Evolutionary conservation across 2,113 vertebrate genomes (phyloP).

Genomic region (Morone saxatilis): DNA sequence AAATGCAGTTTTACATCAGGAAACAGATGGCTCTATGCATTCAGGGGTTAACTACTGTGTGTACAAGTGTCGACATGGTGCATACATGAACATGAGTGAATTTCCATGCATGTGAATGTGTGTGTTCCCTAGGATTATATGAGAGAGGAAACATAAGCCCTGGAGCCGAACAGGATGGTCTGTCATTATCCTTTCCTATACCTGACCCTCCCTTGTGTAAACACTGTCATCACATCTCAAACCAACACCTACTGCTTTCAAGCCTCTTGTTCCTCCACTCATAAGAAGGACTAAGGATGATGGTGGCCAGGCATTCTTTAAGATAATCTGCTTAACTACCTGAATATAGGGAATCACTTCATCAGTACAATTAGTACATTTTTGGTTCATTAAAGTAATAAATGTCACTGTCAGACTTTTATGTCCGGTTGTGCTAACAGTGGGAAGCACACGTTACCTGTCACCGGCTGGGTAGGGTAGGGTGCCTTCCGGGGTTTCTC

Average conservation of each 20-base stretch:
- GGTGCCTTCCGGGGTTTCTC: conserved; percentile 69
- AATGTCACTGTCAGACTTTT: neutral
- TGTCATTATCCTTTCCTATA: conserved; percentile 70
- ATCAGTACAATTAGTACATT: neutral
- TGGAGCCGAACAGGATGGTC: conserved; percentile 34
- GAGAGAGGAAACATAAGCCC: conserved; percentile 39
- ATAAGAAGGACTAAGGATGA: neutral
- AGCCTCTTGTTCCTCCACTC: conserved; percentile 10
- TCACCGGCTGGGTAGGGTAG: conserved; percentile 66
- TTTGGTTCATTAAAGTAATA: neutral
- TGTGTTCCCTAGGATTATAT: conserved; percentile 18
- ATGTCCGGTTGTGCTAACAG: neutral
- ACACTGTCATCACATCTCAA: conserved; percentile 67
- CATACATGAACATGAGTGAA: neutral
- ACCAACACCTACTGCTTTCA: conserved; percentile 48
- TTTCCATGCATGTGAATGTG: conserved; percentile 30
- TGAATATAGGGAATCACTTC: neutral
- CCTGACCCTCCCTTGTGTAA: conserved; percentile 47
- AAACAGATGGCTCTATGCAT: conserved; percentile 35
- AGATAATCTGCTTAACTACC: neutral
- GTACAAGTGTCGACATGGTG: conserved; percentile 26
- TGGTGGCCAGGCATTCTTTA: neutral
- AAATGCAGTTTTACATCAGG: conserved; percentile 7
- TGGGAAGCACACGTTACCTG: conserved; percentile 61
- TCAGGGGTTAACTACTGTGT: neutral